Evolutionary conservation across 2,113 vertebrate species (phyloP).

Genomic region (Cephalopholis sonnerati): DNA sequence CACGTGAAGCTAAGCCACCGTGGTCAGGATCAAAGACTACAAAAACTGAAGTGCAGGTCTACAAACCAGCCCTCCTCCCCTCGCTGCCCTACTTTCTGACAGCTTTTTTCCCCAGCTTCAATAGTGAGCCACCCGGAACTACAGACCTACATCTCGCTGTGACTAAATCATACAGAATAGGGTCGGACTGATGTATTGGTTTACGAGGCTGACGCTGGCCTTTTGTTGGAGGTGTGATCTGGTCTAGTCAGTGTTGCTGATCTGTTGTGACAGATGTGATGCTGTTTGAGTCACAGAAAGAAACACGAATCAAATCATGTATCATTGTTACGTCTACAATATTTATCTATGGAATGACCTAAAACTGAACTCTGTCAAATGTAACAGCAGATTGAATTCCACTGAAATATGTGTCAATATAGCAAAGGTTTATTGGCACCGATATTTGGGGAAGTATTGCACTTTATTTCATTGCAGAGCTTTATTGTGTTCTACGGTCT

Average conservation of each 20-base stretch:
- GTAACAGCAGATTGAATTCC: constrained; percentile 4
- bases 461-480: neutral
- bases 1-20: constrained; percentile 51
- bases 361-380: neutral
- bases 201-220: neutral
- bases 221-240: neutral
- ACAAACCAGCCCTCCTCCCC: constrained; percentile 43
- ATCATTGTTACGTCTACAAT: neutral
- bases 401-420: neutral
- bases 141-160: constrained; percentile 24
- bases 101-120: constrained; percentile 23
- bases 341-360: neutral
- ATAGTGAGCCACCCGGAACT: constrained; percentile 17
- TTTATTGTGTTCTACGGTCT: neutral
- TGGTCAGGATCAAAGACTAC: constrained; percentile 70
- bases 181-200: constrained; percentile 27
- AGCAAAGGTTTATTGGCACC: fast-evolving
- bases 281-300: neutral
- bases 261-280: neutral
- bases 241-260: neutral
- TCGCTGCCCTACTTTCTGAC: constrained; percentile 74
- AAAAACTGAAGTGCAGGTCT: constrained; percentile 57
- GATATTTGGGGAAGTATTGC: neutral
- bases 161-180: constrained; percentile 13
- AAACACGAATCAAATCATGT: neutral